Conservation (phyloP, 2,113 vertebrate species). For the Colinus virginianus region DNA sequence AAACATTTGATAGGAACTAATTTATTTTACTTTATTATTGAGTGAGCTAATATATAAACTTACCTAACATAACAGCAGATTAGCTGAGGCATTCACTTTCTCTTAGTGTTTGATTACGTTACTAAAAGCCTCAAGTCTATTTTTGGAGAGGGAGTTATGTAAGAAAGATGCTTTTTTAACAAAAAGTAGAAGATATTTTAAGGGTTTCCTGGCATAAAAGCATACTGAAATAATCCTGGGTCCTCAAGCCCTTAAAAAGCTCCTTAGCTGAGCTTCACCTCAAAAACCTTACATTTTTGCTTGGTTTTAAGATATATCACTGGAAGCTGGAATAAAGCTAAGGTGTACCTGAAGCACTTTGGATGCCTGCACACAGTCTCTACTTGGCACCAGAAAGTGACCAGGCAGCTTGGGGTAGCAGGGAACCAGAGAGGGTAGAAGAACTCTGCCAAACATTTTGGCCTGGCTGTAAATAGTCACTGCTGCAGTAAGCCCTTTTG, state of each 20-base stretch:
- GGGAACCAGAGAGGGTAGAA: conserved; percentile 12
- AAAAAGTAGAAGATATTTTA: conserved; percentile 1
- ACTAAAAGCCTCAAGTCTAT: conserved; percentile 21
- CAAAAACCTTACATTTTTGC: not conserved
- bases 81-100: conserved; percentile 36
- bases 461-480: not conserved
- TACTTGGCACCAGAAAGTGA: not conserved
- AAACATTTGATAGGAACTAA: conserved; percentile 50
- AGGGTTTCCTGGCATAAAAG: conserved; percentile 2
- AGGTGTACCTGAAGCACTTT: not conserved
- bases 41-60: conserved; percentile 55
- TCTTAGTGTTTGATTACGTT: conserved; percentile 20
- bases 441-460: not conserved
- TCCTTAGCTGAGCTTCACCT: not conserved
- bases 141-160: not conserved
- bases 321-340: not conserved
- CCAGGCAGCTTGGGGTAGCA: not conserved
- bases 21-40: conserved; percentile 72
- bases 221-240: not conserved
- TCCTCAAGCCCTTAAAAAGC: not conserved
- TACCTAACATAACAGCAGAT: not conserved
- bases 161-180: not conserved
- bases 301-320: not conserved
- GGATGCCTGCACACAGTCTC: not conserved
- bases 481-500: not conserved